Evolutionary conservation across 2,797 vertebrate species (phyloP).

Genomic region (Thaleichthys pacificus): DNA sequence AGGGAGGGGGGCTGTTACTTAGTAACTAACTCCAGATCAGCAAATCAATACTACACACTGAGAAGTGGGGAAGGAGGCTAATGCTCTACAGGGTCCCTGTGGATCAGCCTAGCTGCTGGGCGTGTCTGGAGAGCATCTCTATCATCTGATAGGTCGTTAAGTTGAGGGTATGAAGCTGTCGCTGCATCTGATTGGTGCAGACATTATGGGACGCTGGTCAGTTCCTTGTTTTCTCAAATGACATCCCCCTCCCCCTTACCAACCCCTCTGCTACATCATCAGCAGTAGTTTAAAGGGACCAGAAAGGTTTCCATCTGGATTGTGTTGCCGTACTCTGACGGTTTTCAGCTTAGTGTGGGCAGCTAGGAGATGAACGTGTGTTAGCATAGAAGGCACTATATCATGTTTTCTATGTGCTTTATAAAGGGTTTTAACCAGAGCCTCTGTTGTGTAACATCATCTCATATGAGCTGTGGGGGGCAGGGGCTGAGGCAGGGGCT

Average conservation of each 20-base stretch:
- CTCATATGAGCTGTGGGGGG: no score
- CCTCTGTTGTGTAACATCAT: not conserved
- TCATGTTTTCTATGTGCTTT: slow-evolving; percentile 8
- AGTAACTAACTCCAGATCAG: not conserved
- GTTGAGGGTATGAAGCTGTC: not conserved
- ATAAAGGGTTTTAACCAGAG: slow-evolving; percentile 19
- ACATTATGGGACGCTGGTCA: not conserved
- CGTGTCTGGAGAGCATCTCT: not conserved
- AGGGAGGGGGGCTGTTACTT: not conserved
- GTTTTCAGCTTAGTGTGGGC: not conserved
- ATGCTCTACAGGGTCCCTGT: not conserved
- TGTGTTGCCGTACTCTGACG: not conserved
- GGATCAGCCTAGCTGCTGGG: not conserved
- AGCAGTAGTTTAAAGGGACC: not conserved
- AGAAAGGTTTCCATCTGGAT: not conserved
- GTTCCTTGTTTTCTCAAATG: not conserved
- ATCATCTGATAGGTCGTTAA: not conserved
- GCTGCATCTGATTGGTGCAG: not conserved
- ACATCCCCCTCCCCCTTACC: not conserved
- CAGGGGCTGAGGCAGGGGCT: no score
- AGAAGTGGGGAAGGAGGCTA: not conserved
- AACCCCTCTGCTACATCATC: not conserved
- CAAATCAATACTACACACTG: not conserved
- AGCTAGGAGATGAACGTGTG: not conserved
- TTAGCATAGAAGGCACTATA: no score